These are phyloP conservation scores for Mustela nigripes DNA, from an alignment of 2,113 vertebrate species.

Conservation along the genomic window DNA sequence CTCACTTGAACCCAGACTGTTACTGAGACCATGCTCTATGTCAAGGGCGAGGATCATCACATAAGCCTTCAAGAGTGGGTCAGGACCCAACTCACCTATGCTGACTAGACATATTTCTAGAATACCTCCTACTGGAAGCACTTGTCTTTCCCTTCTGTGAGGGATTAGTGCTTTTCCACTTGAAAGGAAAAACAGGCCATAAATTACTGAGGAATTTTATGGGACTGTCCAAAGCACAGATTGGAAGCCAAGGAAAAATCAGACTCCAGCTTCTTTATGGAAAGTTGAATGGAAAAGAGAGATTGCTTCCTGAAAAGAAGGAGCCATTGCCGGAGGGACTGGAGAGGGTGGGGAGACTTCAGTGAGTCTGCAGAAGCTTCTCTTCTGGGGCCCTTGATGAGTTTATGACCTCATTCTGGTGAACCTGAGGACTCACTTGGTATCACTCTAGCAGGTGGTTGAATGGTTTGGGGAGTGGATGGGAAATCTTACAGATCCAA, in stretches of 20 bases:
- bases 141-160: background rate
- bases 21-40: background rate
- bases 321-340: background rate
- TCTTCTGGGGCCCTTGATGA: background rate
- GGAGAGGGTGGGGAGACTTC: background rate
- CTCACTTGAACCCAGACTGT: background rate
- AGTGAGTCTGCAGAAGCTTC: background rate
- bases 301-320: conserved; percentile 37
- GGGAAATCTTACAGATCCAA: background rate
- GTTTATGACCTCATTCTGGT: background rate
- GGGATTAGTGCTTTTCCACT: conserved; percentile 70
- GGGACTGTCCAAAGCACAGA: conserved; percentile 71
- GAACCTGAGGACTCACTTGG: background rate
- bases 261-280: conserved; percentile 68
- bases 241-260: conserved; percentile 75
- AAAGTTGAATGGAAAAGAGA: conserved; percentile 67
- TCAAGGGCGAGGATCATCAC: background rate
- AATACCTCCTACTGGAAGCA: background rate
- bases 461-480: background rate
- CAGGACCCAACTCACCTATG: background rate
- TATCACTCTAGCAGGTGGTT: background rate
- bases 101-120: background rate
- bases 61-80: background rate
- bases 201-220: conserved; percentile 83
- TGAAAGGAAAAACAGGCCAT: conserved; percentile 76